Evolutionary conservation across 2,888 invertebrate species (phyloP).

Genomic region (Amblyjoppa proteus): DNA sequence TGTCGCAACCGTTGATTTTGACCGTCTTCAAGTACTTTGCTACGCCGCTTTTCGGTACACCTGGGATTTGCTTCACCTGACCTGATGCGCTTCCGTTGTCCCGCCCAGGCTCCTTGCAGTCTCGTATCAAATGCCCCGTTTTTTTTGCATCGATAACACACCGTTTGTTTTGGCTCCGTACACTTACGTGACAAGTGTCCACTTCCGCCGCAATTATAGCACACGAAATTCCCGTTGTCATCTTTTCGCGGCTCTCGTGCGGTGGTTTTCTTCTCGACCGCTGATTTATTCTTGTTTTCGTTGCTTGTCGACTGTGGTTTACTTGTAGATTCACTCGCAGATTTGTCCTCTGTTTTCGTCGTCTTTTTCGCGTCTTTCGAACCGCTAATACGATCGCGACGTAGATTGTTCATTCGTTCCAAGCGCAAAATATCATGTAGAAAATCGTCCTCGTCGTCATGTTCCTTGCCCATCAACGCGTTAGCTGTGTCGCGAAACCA

Average conservation of each 20-base stretch:
- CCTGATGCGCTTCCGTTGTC: slow-evolving; percentile 2
- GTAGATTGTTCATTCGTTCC: slow-evolving; percentile 41
- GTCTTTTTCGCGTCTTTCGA: slow-evolving; percentile 16
- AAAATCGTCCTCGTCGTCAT: slow-evolving; percentile 35
- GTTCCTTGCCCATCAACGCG: slow-evolving; percentile 29
- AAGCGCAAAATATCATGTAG: slow-evolving; percentile 39
- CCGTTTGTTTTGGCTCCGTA: slow-evolving; percentile 36
- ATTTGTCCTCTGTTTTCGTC: slow-evolving; percentile 19
- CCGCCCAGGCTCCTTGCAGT: slow-evolving; percentile 28
- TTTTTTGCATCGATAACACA: slow-evolving; percentile 39
- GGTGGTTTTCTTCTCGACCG: background rate
- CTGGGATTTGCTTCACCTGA: slow-evolving; percentile 2
- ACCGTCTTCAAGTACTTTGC: slow-evolving; percentile 42
- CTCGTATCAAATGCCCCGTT: slow-evolving; percentile 25
- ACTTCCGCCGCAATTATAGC: slow-evolving; percentile 37
- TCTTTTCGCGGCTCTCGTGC: slow-evolving; percentile 30
- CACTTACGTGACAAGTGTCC: slow-evolving; percentile 37
- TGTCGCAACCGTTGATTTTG: background rate
- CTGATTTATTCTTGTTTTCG: slow-evolving; percentile 13
- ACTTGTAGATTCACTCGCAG: background rate
- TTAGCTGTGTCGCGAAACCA: slow-evolving; percentile 37
- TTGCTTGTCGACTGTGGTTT: background rate
- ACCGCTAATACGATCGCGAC: slow-evolving; percentile 6
- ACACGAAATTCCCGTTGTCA: slow-evolving; percentile 26
- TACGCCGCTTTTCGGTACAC: slow-evolving; percentile 22